Percentiles rank a stretch among this genome's conserved stretches.
These are phyloP conservation scores for Trichonephila inaurata DNA, from an alignment of 1,140 invertebrate species.

Conservation along the genomic window DNA sequence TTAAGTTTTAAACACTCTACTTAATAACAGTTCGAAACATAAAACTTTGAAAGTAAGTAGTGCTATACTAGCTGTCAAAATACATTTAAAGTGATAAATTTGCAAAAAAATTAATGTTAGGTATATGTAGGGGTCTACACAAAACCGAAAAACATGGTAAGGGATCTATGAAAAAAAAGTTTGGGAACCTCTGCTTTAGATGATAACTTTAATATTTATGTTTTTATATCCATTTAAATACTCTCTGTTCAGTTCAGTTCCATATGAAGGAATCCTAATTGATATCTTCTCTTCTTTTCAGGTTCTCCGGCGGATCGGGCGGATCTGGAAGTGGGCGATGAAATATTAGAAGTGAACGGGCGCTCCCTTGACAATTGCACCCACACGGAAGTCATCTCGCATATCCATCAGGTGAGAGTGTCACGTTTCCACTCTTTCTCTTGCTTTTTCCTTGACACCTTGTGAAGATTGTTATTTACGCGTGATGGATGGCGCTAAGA, in stretches of 20 bases:
- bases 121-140: no score
- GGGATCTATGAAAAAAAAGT: no score
- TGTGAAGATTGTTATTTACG: no score
- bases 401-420: slow-evolving; percentile 92
- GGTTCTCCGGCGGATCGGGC: slow-evolving; percentile 94
- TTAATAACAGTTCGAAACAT: no score
- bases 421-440: background rate
- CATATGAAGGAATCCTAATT: background rate
- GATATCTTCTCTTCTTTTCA: slow-evolving; percentile 80
- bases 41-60: no score
- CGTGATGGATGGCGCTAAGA: no score
- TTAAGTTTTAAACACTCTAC: no score
- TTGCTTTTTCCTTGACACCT: background rate
- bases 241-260: background rate
- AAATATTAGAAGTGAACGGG: slow-evolving; percentile 97
- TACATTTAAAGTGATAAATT: no score
- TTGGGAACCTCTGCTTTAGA: no score
- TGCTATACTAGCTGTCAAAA: no score
- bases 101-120: no score
- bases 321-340: slow-evolving; percentile 95
- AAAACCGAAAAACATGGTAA: no score
- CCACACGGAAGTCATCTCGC: slow-evolving; percentile 93
- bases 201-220: background rate
- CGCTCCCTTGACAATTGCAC: slow-evolving; percentile 92
- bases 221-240: background rate